These are phyloP conservation scores for Sander lucioperca DNA, from an alignment of 2,113 vertebrate genomes.

Conservation along the genomic window DNA sequence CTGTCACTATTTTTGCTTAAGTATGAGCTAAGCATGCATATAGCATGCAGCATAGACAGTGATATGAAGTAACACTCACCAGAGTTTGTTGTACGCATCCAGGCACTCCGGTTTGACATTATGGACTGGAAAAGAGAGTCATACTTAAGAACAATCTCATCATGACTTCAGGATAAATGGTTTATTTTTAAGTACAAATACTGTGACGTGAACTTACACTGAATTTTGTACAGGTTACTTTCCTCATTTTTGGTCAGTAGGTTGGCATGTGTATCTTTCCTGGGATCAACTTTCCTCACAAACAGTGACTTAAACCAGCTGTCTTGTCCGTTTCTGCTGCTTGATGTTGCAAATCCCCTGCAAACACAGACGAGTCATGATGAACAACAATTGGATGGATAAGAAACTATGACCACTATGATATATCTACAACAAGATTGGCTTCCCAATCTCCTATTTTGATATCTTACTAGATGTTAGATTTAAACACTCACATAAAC, in stretches of 20 bases:
- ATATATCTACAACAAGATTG: background rate
- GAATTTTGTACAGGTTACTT: slow-evolving; percentile 95
- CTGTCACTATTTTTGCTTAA: background rate
- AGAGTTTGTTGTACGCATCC: slow-evolving; percentile 97
- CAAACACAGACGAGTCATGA: slow-evolving; percentile 24
- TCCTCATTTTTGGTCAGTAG: slow-evolving; percentile 95
- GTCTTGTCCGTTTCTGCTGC: slow-evolving; percentile 84
- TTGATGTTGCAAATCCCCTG: slow-evolving; percentile 74
- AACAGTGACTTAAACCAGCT: slow-evolving; percentile 97
- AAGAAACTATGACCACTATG: background rate
- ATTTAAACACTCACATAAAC: background rate
- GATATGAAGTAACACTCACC: slow-evolving; percentile 84
- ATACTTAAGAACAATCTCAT: background rate
- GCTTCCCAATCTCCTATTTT: background rate
- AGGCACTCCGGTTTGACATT: slow-evolving; percentile 98
- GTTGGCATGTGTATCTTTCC: slow-evolving; percentile 95
- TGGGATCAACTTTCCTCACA: slow-evolving; percentile 93
- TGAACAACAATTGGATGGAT: background rate
- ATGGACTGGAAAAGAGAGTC: slow-evolving; percentile 92
- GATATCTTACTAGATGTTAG: background rate
- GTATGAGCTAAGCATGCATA: background rate
- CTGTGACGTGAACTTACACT: slow-evolving; percentile 87
- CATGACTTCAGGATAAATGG: background rate
- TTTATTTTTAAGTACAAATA: background rate
- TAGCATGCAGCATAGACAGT: background rate